A percentile compares a stretch with the other conserved stretches of the same genome.
Evolutionary conservation across 2,113 vertebrate species (phyloP).

Genomic region (Limnothrissa miodon): DNA sequence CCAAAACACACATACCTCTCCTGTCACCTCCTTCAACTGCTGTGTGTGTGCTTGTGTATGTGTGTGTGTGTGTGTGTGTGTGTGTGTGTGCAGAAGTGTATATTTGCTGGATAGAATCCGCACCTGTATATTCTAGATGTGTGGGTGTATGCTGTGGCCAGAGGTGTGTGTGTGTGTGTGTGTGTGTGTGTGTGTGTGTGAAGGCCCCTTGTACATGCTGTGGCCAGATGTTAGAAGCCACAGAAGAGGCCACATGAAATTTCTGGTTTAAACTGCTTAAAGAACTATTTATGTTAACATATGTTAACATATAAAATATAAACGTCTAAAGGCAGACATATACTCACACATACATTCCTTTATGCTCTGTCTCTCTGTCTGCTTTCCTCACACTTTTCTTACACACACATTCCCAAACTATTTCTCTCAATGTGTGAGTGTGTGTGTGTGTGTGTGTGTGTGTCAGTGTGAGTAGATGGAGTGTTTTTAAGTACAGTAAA

Average conservation of each 20-base stretch:
- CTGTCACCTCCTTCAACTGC: slow-evolving; percentile 12
- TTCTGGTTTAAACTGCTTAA: no score
- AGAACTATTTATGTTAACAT: neutral
- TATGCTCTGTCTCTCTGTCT: neutral
- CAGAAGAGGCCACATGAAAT: neutral
- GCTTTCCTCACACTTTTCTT: neutral
- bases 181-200: no score
- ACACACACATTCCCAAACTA: neutral
- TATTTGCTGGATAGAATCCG: no score
- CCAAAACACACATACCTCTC: neutral
- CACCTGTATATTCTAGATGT: slow-evolving; percentile 65
- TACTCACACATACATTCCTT: neutral
- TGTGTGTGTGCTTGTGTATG: slow-evolving; percentile 18
- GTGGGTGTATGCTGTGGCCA: slow-evolving; percentile 58
- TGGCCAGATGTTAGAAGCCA: no score
- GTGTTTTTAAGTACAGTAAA: neutral
- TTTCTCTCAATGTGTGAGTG: slow-evolving; percentile 6
- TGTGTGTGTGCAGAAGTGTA: slow-evolving; percentile 13
- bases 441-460: slow-evolving; percentile 21
- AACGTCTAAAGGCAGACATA: slow-evolving; percentile 2
- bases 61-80: slow-evolving; percentile 16
- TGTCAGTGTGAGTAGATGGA: neutral
- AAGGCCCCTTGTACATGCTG: no score
- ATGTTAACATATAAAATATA: neutral
- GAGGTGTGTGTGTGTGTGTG: no score